These are phyloP conservation scores for Ictidomys tridecemlineatus DNA, from an alignment of 2,113 vertebrate species.

Conservation along the genomic window DNA sequence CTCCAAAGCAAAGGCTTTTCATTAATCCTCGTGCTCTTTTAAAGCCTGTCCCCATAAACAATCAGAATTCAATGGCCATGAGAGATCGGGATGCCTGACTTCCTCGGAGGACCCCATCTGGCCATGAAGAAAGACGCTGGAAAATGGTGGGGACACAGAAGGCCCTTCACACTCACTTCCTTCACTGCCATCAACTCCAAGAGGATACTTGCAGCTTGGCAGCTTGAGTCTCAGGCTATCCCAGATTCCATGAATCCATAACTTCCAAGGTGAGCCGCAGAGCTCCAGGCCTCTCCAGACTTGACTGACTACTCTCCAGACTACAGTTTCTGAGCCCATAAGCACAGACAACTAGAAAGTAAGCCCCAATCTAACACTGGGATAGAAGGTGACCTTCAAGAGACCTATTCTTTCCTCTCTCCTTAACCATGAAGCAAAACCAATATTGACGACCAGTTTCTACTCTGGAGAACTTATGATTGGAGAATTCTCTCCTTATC, in stretches of 20 bases:
- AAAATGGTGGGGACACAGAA: not conserved
- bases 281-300: not conserved
- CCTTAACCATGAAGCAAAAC: not conserved
- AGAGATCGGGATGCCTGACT: not conserved
- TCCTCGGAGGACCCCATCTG: not conserved
- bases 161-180: rapidly evolving
- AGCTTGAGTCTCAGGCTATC: not conserved
- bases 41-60: not conserved
- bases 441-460: not conserved
- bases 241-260: not conserved
- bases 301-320: not conserved
- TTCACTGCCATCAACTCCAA: not conserved
- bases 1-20: not conserved
- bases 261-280: not conserved
- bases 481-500: not conserved
- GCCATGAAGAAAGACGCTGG: not conserved
- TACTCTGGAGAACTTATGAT: not conserved
- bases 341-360: not conserved
- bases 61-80: not conserved
- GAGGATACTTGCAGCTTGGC: not conserved
- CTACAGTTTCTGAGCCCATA: not conserved
- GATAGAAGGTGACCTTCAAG: not conserved
- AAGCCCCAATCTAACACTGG: not conserved
- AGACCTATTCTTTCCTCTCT: not conserved
- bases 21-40: not conserved